These are phyloP conservation scores for Drosophila paramelanica DNA, from an alignment of 2,888 invertebrate species.

Conservation along the genomic window DNA sequence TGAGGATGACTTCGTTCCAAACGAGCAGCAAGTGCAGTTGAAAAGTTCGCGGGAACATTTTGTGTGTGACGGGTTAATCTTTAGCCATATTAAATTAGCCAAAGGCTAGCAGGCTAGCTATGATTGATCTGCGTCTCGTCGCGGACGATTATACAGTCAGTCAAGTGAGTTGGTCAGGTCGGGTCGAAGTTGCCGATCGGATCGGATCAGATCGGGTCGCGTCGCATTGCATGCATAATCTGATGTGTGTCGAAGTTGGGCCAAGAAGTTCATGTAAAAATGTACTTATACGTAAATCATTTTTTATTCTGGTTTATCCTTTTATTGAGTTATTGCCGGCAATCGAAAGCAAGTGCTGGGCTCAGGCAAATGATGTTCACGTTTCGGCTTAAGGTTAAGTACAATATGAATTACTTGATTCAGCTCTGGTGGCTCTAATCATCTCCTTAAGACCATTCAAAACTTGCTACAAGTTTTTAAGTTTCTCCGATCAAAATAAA, in stretches of 20 bases:
- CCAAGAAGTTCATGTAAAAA: conserved; percentile 45
- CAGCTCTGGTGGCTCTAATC: conserved; percentile 4
- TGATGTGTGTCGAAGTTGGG: conserved; percentile 73
- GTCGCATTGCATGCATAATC: conserved; percentile 75
- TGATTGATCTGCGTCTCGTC: conserved; percentile 76
- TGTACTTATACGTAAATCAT: conserved; percentile 31
- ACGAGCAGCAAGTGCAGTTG: conserved; percentile 68
- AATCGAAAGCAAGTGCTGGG: conserved; percentile 57
- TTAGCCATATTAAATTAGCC: conserved; percentile 81
- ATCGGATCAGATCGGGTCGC: conserved; percentile 57
- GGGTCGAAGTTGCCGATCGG: conserved; percentile 39
- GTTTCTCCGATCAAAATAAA: conserved; percentile 3
- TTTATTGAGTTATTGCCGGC: conserved; percentile 79
- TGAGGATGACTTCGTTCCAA: conserved; percentile 44
- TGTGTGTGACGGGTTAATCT: conserved; percentile 72
- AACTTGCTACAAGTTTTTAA: background rate
- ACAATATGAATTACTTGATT: conserved; percentile 32
- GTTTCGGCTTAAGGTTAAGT: conserved; percentile 70
- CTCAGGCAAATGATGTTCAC: conserved; percentile 64
- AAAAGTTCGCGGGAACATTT: conserved; percentile 80
- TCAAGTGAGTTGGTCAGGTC: conserved; percentile 56
- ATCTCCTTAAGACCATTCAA: too few relatives aligned
- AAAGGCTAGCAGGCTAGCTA: conserved; percentile 62
- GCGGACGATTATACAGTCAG: conserved; percentile 66
- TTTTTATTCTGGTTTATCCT: conserved; percentile 14